These are phyloP conservation scores for Sardinella longiceps DNA, from an alignment of 2,797 vertebrate species.

Conservation along the genomic window DNA sequence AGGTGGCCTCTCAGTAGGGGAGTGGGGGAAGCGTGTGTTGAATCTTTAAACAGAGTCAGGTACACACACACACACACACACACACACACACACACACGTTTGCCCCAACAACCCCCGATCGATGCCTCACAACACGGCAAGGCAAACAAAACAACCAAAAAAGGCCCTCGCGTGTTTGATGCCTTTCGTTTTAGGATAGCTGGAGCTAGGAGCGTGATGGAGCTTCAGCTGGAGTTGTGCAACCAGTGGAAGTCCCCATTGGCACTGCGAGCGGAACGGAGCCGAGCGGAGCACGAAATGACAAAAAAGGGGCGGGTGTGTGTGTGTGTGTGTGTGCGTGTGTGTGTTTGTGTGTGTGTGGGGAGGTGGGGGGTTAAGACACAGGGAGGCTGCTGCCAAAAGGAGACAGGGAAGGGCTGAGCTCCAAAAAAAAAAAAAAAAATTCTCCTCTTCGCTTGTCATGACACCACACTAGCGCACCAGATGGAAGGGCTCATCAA, in stretches of 20 bases:
- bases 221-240: background rate
- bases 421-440: background rate
- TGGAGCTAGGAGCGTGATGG: background rate
- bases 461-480: background rate
- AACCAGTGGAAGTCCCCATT: background rate
- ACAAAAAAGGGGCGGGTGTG: background rate
- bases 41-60: slow-evolving; percentile 26
- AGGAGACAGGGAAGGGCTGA: background rate
- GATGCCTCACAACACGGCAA: background rate
- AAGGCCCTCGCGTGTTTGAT: background rate
- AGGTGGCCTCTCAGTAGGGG: slow-evolving; percentile 23
- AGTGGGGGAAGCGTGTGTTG: background rate
- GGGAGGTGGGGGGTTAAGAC: too few relatives aligned
- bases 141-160: slow-evolving; percentile 15
- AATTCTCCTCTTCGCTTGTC: background rate
- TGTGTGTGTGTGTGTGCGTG: too few relatives aligned
- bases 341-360: too few relatives aligned
- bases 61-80: background rate
- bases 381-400: background rate
- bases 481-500: slow-evolving; percentile 16
- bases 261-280: background rate
- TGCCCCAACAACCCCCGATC: background rate
- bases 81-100: background rate
- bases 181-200: background rate
- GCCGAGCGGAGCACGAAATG: background rate